Base-by-base conservation (phyloP, 2,113 vertebrate species). In the Collichthys lucidus region DNA sequence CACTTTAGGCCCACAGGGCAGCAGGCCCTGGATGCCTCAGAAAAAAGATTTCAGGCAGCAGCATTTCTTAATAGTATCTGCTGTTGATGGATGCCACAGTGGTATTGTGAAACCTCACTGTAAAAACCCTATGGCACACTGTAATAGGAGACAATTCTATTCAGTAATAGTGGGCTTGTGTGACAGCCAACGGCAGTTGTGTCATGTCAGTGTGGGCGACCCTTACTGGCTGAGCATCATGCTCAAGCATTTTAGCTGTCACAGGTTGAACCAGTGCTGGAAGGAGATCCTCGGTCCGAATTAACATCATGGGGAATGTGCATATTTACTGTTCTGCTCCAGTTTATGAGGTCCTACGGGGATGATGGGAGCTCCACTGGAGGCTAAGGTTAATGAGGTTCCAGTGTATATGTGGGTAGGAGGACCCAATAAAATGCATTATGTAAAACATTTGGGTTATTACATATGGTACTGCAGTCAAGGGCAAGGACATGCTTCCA, bases 141-240 rank as follows among this genome's bases (percentile, higher is more conserved):
- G 20, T 78, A 81, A 86, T 59, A 63, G 46, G 68, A 79, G 63
- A 76, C 75, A 75, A 60, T 82, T 82, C 44, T 72, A 49, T 74
- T 69, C 53, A 73, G 44, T 87, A 55, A 74, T 52, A 77, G 29
- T 35, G 57, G 82, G 74, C 2, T 59, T 78, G 47, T 81, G 69
- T 84, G 74, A 84, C 74, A 74, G 82, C 74, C 78, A 79, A 74
- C 82, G 70, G 64, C 74, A 68, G 44, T 71, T 65, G 53, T 89
- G 69, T 83, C 63, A 74, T 80, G 64, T 79, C 77, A 74, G 75
- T 42, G 74, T 86, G 81, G 77, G 81, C 47, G 53, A 69, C 55
- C 47, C 67, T 69, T 42, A 74, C 67, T 63, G 72, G 52, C 63
- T 78, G 63, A 40, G 68, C 79, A 74, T 70, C 65, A 57, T 77